Conservation (phyloP, 2,888 invertebrate species). For the Miltochrista miniata region DNA sequence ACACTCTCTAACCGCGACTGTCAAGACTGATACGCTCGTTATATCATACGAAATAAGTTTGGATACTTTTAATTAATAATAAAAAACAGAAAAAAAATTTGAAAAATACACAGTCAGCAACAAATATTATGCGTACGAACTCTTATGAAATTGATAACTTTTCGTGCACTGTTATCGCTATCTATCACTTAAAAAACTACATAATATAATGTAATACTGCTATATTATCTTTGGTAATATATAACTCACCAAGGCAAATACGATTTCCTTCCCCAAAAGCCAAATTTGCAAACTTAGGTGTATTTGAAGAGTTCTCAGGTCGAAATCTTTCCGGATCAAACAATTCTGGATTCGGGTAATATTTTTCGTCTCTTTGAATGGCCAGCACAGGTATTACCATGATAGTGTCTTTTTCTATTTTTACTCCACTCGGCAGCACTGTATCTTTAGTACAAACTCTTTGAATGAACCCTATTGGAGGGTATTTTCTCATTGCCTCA, state of each 20-base stretch:
- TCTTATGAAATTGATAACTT: no score
- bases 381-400: conserved; percentile 51
- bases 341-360: conserved; percentile 60
- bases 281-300: conserved; percentile 61
- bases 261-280: conserved; percentile 80
- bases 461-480: conserved; percentile 54
- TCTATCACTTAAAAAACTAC: no score
- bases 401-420: conserved; percentile 45
- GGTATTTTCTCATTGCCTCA: conserved; percentile 62
- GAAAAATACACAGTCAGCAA: no score
- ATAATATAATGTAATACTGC: no score
- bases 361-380: conserved; percentile 60
- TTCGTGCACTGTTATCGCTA: no score
- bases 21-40: no score
- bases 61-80: no score
- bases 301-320: conserved; percentile 38
- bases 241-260: conserved; percentile 76
- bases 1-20: no score
- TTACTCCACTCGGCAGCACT: conserved; percentile 47
- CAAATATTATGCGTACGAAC: no score
- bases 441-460: conserved; percentile 54
- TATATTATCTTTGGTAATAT: no score
- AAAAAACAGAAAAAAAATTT: no score
- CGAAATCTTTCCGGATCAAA: conserved; percentile 78
- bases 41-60: no score